Percentiles rank a stretch among this genome's conserved stretches.
Evolutionary conservation across 2,113 vertebrate genomes (phyloP).

Genomic region (Leucopsar rothschildi): DNA sequence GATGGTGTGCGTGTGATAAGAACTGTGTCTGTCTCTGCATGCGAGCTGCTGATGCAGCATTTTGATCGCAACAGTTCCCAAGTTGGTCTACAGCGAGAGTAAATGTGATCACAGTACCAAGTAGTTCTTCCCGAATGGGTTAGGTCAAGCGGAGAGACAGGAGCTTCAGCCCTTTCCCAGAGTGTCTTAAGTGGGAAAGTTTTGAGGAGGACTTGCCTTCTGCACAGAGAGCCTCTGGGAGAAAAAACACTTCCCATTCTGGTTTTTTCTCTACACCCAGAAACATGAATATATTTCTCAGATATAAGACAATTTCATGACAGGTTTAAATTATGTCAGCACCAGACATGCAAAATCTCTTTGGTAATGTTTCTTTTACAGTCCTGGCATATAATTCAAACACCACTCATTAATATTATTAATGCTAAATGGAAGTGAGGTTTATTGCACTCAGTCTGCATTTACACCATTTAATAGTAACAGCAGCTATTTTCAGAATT

Average conservation of each 20-base stretch:
- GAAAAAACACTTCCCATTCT: not conserved
- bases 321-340: constrained; percentile 32
- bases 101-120: not conserved
- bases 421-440: constrained; percentile 20
- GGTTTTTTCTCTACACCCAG: not conserved
- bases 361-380: constrained; percentile 9
- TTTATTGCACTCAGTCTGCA: constrained; percentile 32
- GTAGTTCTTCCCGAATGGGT: not conserved
- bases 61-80: not conserved
- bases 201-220: not conserved
- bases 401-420: constrained; percentile 32
- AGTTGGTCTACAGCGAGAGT: not conserved
- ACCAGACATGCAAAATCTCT: constrained; percentile 30
- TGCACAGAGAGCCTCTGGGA: not conserved
- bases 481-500: constrained; percentile 14
- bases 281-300: constrained; percentile 21
- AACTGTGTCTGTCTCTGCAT: not conserved
- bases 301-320: constrained; percentile 22
- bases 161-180: not conserved
- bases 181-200: not conserved
- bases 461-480: constrained; percentile 22
- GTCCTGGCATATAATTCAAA: not conserved
- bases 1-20: not conserved
- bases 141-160: not conserved
- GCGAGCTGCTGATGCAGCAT: constrained; percentile 37